Evolutionary conservation across 2,113 vertebrate species (phyloP).

Genomic region (Pipa parva): DNA sequence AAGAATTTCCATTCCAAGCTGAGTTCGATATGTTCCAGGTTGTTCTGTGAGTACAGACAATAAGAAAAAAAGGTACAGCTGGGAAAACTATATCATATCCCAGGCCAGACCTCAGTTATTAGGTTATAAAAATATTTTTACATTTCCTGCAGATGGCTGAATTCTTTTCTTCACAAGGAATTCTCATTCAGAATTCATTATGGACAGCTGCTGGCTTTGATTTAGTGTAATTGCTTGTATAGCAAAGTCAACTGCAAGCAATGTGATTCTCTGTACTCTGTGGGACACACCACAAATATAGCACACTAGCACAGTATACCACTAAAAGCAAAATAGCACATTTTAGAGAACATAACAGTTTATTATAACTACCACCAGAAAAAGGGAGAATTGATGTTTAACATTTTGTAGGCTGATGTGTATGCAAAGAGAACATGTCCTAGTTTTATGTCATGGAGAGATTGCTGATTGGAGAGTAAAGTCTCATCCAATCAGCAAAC

Average conservation of each 20-base stretch:
- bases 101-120: conserved; percentile 59
- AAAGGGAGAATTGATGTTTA: conserved; percentile 61
- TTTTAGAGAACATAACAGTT: conserved; percentile 64
- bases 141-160: conserved; percentile 71
- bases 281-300: conserved; percentile 61
- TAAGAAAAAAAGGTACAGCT: conserved; percentile 65
- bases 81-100: conserved; percentile 62
- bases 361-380: no score
- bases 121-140: conserved; percentile 71
- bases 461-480: no score
- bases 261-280: conserved; percentile 61
- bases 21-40: conserved; percentile 51
- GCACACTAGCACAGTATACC: conserved; percentile 50
- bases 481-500: no score
- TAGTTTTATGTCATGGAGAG: no score
- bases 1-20: conserved; percentile 45
- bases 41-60: conserved; percentile 49
- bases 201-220: conserved; percentile 71
- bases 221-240: conserved; percentile 65
- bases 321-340: conserved; percentile 56
- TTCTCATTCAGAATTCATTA: conserved; percentile 72
- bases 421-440: no score
- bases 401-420: not conserved
- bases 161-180: conserved; percentile 66
- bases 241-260: conserved; percentile 62